Conservation (phyloP, 53 echinoderm and acorn worm species). For the Holothuria scabra region DNA sequence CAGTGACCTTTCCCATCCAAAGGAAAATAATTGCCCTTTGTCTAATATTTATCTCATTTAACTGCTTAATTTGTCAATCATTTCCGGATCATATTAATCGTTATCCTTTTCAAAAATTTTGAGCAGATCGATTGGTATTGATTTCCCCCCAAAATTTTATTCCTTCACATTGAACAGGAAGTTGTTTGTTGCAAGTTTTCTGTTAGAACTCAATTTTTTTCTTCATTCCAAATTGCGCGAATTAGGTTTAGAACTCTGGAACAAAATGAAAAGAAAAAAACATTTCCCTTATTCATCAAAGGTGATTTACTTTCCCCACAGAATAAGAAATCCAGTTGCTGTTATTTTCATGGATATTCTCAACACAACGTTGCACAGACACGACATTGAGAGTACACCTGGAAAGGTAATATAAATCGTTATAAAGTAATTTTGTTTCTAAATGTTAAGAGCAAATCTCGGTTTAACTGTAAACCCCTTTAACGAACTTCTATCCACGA, state of each 20-base stretch:
- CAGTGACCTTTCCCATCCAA: no score
- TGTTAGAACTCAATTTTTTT: no score
- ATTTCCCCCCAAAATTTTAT: background rate
- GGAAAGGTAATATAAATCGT: constrained; percentile 54
- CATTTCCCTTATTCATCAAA: no score
- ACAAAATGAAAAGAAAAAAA: no score
- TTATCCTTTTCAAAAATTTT: background rate
- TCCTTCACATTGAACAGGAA: background rate
- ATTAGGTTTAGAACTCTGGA: no score
- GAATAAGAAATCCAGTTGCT: constrained; percentile 47
- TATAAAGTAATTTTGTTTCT: no score
- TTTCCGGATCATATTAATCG: background rate
- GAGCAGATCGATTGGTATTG: background rate
- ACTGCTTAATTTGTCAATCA: background rate
- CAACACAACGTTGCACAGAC: constrained; percentile 57
- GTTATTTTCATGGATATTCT: constrained; percentile 59
- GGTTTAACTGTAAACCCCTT: no score
- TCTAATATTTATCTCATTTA: background rate
- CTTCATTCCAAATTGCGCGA: no score
- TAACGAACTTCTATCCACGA: no score
- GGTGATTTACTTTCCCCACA: constrained; percentile 1
- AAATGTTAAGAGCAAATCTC: no score
- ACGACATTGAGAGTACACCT: constrained; percentile 43
- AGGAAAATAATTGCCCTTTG: background rate
- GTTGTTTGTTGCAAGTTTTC: no score